phyloP scores from a whole-genome alignment of 2,113 vertebrate genomes.

The Peromyscus californicus region DNA sequence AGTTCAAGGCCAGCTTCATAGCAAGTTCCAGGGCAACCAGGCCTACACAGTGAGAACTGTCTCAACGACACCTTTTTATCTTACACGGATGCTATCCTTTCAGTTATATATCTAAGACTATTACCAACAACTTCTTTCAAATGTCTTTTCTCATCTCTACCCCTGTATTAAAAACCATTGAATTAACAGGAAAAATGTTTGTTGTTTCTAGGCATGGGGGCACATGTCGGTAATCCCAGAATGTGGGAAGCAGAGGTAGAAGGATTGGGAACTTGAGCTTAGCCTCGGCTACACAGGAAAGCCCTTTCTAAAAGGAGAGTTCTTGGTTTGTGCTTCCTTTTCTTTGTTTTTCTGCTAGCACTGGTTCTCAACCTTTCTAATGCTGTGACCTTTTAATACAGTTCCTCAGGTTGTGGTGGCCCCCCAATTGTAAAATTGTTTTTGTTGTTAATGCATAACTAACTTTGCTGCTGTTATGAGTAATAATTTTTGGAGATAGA shows the following conservation, averaged over 20 bases:
- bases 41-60: neutral
- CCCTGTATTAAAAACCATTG: neutral
- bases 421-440: neutral
- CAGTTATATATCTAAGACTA: neutral
- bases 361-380: neutral
- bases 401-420: neutral
- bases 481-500: neutral
- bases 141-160: neutral
- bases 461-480: neutral
- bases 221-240: neutral
- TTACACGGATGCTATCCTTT: neutral
- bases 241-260: neutral
- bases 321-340: neutral
- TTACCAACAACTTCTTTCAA: neutral
- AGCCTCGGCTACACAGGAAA: neutral
- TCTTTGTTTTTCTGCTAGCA: constrained; percentile 26
- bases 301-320: neutral
- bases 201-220: neutral
- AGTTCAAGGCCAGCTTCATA: neutral
- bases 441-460: neutral
- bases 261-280: no score
- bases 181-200: neutral
- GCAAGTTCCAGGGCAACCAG: neutral
- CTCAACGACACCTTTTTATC: neutral
- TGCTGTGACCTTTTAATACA: neutral